These are phyloP conservation scores for Picus viridis DNA, from an alignment of 2,797 vertebrate species.

Conservation along the genomic window DNA sequence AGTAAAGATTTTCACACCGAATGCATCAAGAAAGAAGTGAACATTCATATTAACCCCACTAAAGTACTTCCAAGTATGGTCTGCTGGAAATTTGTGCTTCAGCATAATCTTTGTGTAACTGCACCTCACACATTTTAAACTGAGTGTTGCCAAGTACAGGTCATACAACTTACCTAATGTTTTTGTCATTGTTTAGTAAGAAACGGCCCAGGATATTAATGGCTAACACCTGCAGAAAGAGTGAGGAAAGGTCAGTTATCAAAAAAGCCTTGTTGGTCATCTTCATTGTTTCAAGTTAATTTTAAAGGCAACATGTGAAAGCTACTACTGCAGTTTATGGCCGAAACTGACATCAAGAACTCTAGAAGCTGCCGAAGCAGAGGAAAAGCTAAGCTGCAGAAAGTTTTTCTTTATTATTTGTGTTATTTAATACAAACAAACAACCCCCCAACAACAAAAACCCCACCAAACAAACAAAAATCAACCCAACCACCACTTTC, in stretches of 20 bases:
- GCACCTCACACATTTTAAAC: neutral
- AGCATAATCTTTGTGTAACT: neutral
- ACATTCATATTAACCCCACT: neutral
- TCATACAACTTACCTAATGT: conserved; percentile 87
- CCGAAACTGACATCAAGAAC: neutral
- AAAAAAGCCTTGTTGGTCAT: neutral
- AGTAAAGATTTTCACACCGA: neutral
- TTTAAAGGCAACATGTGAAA: neutral
- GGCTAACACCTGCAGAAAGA: conserved; percentile 91
- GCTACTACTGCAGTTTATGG: neutral
- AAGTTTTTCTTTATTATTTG: no score
- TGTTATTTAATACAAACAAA: neutral
- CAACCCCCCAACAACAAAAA: neutral
- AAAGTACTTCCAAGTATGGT: neutral
- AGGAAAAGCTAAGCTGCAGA: neutral
- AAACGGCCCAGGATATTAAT: conserved; percentile 99
- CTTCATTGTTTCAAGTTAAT: neutral
- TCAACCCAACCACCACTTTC: neutral
- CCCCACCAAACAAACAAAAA: neutral
- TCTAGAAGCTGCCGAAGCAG: neutral
- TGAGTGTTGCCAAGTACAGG: neutral
- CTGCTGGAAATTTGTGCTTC: neutral
- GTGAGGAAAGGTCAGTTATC: conserved; percentile 25
- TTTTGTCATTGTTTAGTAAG: conserved; percentile 99
- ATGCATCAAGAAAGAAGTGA: neutral